phyloP scores from a whole-genome alignment of 1,140 invertebrate species.

The Brachionus angularis region DNA sequence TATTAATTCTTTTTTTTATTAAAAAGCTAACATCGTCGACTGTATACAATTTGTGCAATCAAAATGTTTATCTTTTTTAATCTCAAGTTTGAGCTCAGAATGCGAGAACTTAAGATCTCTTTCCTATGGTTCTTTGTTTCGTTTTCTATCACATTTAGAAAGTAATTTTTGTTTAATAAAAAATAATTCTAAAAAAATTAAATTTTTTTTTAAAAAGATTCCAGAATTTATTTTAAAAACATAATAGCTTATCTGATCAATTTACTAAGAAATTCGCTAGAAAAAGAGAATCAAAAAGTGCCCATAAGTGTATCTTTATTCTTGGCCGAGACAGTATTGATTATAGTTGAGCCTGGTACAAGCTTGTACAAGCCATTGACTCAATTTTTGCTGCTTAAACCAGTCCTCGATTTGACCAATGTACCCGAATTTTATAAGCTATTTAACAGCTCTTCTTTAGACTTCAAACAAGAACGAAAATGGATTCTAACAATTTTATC shows the following conservation, averaged over 20 bases:
- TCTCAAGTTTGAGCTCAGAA: conserved; percentile 5
- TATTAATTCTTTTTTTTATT: not conserved
- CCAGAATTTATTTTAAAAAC: conserved; percentile 32
- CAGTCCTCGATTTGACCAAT: conserved; percentile 65
- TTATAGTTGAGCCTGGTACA: conserved; percentile 64
- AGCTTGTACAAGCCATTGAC: conserved; percentile 64
- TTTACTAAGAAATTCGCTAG: conserved; percentile 50
- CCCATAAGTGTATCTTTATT: conserved; percentile 68
- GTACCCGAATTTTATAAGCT: conserved; percentile 73
- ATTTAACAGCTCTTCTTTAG: conserved; percentile 66
- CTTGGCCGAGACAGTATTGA: conserved; percentile 64
- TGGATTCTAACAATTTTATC: conserved; percentile 68
- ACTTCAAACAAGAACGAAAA: conserved; percentile 60
- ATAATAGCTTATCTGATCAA: conserved; percentile 53
- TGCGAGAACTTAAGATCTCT: not conserved
- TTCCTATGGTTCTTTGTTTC: conserved; percentile 9
- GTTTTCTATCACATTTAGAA: conserved; percentile 35
- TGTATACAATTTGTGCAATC: conserved; percentile 20
- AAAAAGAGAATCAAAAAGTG: conserved; percentile 61
- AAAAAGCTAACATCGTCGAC: conserved; percentile 28
- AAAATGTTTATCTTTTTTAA: conserved; percentile 1
- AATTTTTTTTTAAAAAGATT: not conserved
- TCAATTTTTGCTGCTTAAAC: conserved; percentile 68
- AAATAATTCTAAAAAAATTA: not conserved
- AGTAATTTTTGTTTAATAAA: not conserved